Base-by-base conservation (phyloP, 1,140 invertebrate species). In the Drosophila mayri region DNA sequence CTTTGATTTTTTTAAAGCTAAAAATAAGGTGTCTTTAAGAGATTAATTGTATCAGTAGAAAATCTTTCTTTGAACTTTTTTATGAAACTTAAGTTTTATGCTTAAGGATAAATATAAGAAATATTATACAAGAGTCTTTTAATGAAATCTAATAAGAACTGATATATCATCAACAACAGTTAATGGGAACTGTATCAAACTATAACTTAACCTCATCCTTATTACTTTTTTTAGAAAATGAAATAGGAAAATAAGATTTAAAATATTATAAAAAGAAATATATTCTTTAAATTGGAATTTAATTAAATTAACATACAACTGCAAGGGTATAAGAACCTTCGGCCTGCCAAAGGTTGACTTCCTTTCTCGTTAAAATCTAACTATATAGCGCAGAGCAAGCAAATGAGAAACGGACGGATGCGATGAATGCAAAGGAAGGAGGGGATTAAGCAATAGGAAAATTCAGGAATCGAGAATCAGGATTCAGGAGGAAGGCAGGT, bases 331-430 rank as follows among this genome's bases (percentile, higher is more conserved):
- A 55, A 38, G 12, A 55, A 38, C 38, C 35, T 20, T 55, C 52
- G 52, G 20, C 52, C 16, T n/a, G 52, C 35, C 52, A 18, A 55
- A 38, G n/a, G 9, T 55, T 22, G 8, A 25, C 35, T 38, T 38
- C 5, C 20, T 55, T 38, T 25, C 35, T 55, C 20, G 14, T 38
- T 14, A 38, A 38, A 38, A 55, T 63, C 25, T 28, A 28, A 25
- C 20, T 65, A 18, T 66, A 41, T 57, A 50, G 65, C 67, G 85
- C 84, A 84, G 80, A 84, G 84, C 84, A 87, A 87, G 76, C 80
- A 87, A 87, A 87, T 80, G 85, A 84, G 85, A 87, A 83, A 83
- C 75, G 64, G 52, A 61, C 58, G 65, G 61, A 55, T 71, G 44
- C 66, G 37, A 37, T 70, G 70, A 71, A 44, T 18, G 68, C 66